Percentiles rank a stretch among this genome's conserved stretches.
Evolutionary conservation across 2,797 vertebrate species (phyloP).

Genomic region (Poecilia gillii): DNA sequence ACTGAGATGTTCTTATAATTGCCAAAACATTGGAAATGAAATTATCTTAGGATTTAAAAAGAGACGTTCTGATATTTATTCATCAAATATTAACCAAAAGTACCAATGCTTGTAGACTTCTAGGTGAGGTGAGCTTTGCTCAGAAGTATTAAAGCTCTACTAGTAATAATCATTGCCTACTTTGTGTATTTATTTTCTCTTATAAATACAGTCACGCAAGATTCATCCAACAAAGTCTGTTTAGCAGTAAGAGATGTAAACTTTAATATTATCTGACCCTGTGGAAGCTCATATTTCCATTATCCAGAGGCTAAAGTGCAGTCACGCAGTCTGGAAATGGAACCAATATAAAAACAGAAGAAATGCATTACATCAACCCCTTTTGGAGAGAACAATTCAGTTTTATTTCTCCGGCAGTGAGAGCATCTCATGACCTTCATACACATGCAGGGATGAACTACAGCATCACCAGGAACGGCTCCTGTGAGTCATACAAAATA

Average conservation of each 20-base stretch:
- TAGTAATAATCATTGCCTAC: not conserved
- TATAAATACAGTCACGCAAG: constrained; percentile 6
- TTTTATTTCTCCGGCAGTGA: constrained; percentile 13
- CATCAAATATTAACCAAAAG: not conserved
- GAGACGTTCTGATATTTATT: not conserved
- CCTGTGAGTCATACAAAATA: constrained; percentile 25
- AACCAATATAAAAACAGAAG: constrained; percentile 26
- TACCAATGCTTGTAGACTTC: not conserved
- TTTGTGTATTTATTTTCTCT: not conserved
- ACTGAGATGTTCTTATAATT: not conserved
- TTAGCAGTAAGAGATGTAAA: constrained; percentile 36
- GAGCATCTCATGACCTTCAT: not conserved
- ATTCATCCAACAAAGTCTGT: constrained; percentile 32
- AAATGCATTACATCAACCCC: constrained; percentile 16
- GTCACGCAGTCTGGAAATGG: constrained; percentile 9
- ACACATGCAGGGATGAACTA: constrained; percentile 18
- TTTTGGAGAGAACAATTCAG: not conserved
- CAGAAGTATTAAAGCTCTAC: not conserved
- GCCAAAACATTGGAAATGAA: not conserved
- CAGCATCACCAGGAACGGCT: constrained; percentile 11
- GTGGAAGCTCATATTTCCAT: constrained; percentile 17
- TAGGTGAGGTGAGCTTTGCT: not conserved
- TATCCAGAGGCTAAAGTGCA: constrained; percentile 28
- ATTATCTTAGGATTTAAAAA: not conserved
- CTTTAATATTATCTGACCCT: constrained; percentile 36